phyloP scores from a whole-genome alignment of 1,140 invertebrate genomes.

The Lordiphosa stackelbergi region DNA sequence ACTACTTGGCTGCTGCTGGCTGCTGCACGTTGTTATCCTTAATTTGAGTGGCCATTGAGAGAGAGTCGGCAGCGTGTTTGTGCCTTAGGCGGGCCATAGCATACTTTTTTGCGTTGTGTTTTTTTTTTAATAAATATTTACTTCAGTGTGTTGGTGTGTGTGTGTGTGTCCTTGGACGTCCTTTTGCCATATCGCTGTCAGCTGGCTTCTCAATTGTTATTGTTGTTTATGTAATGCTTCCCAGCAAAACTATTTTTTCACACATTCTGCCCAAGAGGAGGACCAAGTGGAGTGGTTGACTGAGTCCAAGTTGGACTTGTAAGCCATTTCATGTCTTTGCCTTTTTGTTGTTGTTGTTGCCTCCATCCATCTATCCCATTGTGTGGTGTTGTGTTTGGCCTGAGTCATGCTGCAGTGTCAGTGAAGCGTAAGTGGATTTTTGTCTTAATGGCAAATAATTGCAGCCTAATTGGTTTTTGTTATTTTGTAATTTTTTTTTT shows the following conservation, averaged over 20 bases:
- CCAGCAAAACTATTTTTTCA: slow-evolving; percentile 45
- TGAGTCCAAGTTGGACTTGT: slow-evolving; percentile 12
- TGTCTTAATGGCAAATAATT: slow-evolving; percentile 60
- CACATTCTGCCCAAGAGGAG: slow-evolving; percentile 41
- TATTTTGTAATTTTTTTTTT: slow-evolving; percentile 5
- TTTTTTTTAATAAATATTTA: slow-evolving; percentile 64
- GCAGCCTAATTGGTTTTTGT: slow-evolving; percentile 49
- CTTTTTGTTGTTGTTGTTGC: slow-evolving; percentile 14
- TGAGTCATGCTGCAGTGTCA: slow-evolving; percentile 38
- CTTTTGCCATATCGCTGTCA: slow-evolving; percentile 44
- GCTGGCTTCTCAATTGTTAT: slow-evolving; percentile 16
- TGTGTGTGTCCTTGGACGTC: slow-evolving; percentile 28
- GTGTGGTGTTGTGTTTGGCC: slow-evolving; percentile 13
- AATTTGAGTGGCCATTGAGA: slow-evolving; percentile 72
- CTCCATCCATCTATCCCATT: slow-evolving; percentile 3
- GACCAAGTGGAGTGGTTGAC: neutral
- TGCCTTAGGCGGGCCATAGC: slow-evolving; percentile 11
- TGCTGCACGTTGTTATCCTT: slow-evolving; percentile 64
- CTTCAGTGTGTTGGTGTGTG: slow-evolving; percentile 31
- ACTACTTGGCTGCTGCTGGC: slow-evolving; percentile 20
- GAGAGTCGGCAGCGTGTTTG: slow-evolving; percentile 25
- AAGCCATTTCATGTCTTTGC: slow-evolving; percentile 29
- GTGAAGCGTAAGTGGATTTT: slow-evolving; percentile 16
- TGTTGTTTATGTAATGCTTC: slow-evolving; percentile 44
- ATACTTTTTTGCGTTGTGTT: slow-evolving; percentile 22